Base-by-base conservation (phyloP, 2,888 invertebrate species). In the Acrobasis consociella region DNA sequence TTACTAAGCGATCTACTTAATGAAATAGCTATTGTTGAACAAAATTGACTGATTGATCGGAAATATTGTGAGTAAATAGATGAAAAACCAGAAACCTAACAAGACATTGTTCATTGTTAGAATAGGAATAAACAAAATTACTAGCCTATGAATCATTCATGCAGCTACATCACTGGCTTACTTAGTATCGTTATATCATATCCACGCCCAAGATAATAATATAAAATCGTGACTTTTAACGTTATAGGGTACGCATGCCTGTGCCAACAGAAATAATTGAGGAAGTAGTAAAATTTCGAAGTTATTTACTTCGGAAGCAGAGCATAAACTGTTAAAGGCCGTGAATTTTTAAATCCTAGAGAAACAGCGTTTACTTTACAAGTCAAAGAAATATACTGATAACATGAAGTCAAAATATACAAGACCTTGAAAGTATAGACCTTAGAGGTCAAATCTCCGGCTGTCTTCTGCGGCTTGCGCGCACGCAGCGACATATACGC, bases 401-500 rank as follows among this genome's bases (percentile, higher is more conserved):
- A n/a, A 8, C 9, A 9, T 15, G 46, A 10, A 50, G 13, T 11
- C 59, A 59, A 59, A 59, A 39, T 46, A 46, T 52, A 42, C 31
- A 15, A 42, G 61, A 61, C 61, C 61, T 61, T 61, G 61, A 61
- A 61, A 53, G 58, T 51, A 49, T 56, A 22, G 50, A 46, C 64
- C 49, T 17, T 51, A 51, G 62, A 58, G 16, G 58, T 60, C 39
- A 55, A 59, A 62, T 60, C 69, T 83, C 86, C 62, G 74, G 90
- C 88, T 86, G 90, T 88, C 59, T 83, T 87, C 64, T 82, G 83
- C 17, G 92, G 93, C 73, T 90, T 91, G 74, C 93, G 87, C 69
- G 90, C 93, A 64, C 93, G 89, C 81, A 93, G 74, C 58, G 93
- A 93, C 93, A 93, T 93, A 67, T 93, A 93, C 62, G 93, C 93